Conservation (phyloP, 1,140 invertebrate genomes). For the Trichonephila clavata region DNA sequence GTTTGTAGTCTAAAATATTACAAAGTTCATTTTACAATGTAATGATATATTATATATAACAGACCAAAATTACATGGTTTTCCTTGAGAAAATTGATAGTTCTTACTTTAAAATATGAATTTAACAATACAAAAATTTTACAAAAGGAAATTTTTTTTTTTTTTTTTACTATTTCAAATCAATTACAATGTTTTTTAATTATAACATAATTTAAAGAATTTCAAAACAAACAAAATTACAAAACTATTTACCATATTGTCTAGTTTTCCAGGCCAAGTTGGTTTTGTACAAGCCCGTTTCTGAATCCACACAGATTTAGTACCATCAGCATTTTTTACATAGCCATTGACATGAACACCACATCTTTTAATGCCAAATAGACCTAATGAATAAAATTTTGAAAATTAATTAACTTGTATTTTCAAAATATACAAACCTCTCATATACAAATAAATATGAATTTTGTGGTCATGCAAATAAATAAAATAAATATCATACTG, state of each 20-base stretch:
- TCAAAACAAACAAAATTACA: neutral
- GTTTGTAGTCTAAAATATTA: too few relatives aligned
- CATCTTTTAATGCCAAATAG: slow-evolving; percentile 96
- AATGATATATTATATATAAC: too few relatives aligned
- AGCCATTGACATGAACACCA: slow-evolving; percentile 97
- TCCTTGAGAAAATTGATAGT: too few relatives aligned
- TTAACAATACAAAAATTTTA: too few relatives aligned
- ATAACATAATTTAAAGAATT: too few relatives aligned
- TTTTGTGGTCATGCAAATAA: slow-evolving; percentile 15
- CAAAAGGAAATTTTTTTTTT: too few relatives aligned
- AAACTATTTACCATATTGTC: slow-evolving; percentile 90
- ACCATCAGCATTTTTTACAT: slow-evolving; percentile 90
- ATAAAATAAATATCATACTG: neutral
- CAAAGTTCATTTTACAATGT: too few relatives aligned
- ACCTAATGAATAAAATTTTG: slow-evolving; percentile 80
- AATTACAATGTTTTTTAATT: too few relatives aligned
- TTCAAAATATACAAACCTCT: neutral
- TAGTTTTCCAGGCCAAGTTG: slow-evolving; percentile 96
- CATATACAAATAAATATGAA: neutral
- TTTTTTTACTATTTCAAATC: too few relatives aligned
- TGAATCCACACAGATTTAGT: slow-evolving; percentile 96
- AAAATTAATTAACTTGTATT: neutral
- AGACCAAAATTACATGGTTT: too few relatives aligned
- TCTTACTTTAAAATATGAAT: too few relatives aligned
- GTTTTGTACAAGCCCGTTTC: slow-evolving; percentile 92